Conservation (phyloP, 2,113 vertebrate genomes). For the Pimephales promelas region DNA sequence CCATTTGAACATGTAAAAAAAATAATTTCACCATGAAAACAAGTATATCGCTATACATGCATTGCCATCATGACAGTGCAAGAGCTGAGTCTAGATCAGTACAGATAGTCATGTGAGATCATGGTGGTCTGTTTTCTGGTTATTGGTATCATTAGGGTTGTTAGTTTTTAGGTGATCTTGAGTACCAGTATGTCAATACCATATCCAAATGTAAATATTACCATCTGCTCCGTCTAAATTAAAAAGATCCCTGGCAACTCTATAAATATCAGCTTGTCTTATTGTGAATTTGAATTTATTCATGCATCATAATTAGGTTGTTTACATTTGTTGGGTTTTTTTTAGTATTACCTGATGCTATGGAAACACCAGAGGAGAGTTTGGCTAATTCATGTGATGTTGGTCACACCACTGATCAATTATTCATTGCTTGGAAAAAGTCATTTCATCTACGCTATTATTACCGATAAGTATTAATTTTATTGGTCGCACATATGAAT, state of each 20-base stretch:
- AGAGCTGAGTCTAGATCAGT: background rate
- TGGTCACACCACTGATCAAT: background rate
- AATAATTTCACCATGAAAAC: no score
- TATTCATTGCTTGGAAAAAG: constrained; percentile 1
- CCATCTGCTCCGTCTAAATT: constrained; percentile 3
- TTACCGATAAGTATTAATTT: background rate
- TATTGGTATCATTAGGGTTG: background rate
- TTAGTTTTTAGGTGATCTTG: background rate
- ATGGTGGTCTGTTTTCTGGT: background rate
- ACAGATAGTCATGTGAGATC: background rate
- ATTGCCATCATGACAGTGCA: background rate
- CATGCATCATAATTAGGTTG: background rate
- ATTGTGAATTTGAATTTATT: background rate
- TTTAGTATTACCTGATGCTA: background rate
- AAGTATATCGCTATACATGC: background rate
- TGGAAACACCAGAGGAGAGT: background rate
- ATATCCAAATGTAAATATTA: background rate
- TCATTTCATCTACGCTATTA: background rate
- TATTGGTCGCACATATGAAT: background rate
- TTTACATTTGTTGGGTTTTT: background rate
- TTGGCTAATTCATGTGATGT: background rate
- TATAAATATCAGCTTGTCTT: background rate
- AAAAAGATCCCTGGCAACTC: background rate
- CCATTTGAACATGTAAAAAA: no score
- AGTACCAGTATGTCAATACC: background rate